Percentiles rank a stretch among this genome's conserved stretches.
phyloP scores from a whole-genome alignment of 1,140 invertebrate species.

The Drepana arcuata region DNA sequence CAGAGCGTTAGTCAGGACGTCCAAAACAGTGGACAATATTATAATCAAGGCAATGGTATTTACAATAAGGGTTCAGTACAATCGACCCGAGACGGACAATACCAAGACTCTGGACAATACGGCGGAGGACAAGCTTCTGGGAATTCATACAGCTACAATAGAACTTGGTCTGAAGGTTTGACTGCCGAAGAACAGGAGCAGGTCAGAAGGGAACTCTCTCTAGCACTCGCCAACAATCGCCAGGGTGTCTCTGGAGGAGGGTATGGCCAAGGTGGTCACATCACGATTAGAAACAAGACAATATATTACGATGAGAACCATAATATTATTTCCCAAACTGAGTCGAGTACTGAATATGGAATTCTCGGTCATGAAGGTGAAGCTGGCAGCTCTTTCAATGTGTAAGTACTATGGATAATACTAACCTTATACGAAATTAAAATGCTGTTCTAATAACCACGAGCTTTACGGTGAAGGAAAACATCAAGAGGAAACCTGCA shows the following conservation, averaged over 20 bases:
- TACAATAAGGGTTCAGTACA: no score
- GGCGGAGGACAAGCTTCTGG: no score
- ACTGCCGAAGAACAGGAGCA: constrained; percentile 40
- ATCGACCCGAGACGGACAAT: no score
- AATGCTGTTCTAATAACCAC: no score
- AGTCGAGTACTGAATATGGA: constrained; percentile 54
- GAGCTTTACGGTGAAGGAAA: no score
- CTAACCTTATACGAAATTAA: no score
- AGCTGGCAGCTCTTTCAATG: constrained; percentile 58
- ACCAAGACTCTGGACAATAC: no score
- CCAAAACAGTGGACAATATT: constrained; percentile 12
- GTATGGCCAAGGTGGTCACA: constrained; percentile 23
- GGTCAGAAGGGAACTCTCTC: constrained; percentile 31
- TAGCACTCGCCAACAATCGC: constrained; percentile 13
- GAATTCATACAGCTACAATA: constrained; percentile 26
- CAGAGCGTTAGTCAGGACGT: no score
- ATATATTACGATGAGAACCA: constrained; percentile 46
- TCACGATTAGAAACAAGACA: constrained; percentile 43
- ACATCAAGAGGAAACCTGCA: no score
- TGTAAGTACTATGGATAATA: constrained; percentile 53
- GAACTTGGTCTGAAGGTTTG: constrained; percentile 31
- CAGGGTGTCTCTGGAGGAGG: constrained; percentile 1
- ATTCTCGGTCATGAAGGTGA: constrained; percentile 59
- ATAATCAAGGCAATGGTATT: no score
- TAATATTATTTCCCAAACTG: constrained; percentile 47